phyloP scores from a whole-genome alignment of 92 coral and sea anemone genomes.

The Muricea muricata region DNA sequence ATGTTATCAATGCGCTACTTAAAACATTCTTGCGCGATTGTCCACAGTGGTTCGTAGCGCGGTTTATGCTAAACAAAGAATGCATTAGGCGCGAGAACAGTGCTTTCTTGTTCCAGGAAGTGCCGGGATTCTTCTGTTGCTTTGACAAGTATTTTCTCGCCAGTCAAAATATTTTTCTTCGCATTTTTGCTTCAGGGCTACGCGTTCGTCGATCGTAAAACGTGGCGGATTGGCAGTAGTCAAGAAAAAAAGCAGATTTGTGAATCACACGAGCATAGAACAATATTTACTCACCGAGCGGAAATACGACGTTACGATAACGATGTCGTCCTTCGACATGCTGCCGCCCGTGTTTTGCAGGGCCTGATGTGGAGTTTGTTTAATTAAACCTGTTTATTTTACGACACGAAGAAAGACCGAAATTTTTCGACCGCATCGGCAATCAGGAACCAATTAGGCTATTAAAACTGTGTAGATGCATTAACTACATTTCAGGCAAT shows the following conservation, averaged over 20 bases:
- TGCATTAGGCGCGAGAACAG: slow-evolving; percentile 9
- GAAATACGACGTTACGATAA: neutral
- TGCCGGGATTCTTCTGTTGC: neutral
- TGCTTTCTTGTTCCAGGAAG: slow-evolving; percentile 14
- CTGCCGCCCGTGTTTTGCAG: neutral
- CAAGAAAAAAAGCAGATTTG: neutral
- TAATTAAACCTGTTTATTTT: neutral
- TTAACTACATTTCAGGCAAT: neutral
- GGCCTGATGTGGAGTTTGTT: neutral
- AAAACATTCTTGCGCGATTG: slow-evolving; percentile 6
- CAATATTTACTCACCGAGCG: neutral
- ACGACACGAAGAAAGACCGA: neutral
- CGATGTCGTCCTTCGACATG: neutral
- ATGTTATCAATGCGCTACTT: neutral
- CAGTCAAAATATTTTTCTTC: neutral
- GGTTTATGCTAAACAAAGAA: slow-evolving; percentile 16
- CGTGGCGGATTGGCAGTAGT: neutral
- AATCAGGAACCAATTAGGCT: slow-evolving; percentile 2
- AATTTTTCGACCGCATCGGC: neutral
- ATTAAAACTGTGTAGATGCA: neutral
- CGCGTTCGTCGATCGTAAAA: neutral
- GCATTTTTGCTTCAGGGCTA: neutral
- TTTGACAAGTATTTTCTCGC: neutral
- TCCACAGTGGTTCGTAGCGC: slow-evolving; percentile 1
- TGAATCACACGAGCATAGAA: neutral